phyloP scores from a whole-genome alignment of 2,888 invertebrate species.

The Lamellibrachia columna region DNA sequence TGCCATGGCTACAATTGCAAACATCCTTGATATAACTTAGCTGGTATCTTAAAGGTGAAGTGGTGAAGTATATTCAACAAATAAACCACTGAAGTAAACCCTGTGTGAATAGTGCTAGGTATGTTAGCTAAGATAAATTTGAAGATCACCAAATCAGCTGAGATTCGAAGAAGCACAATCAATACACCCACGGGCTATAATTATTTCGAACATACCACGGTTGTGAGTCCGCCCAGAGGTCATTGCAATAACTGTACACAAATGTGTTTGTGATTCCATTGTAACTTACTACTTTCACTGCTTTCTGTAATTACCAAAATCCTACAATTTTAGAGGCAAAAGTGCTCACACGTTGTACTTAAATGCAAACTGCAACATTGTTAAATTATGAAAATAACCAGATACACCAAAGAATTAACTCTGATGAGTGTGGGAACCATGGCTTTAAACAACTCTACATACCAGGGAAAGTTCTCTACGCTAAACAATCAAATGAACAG shows the following conservation, averaged over 20 bases:
- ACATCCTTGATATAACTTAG: neutral
- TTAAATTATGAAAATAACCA: neutral
- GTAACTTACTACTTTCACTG: neutral
- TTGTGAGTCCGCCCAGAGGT: neutral
- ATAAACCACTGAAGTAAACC: neutral
- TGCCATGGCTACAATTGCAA: neutral
- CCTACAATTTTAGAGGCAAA: neutral
- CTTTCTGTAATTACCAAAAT: neutral
- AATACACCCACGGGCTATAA: neutral
- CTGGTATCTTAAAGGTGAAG: slow-evolving; percentile 16
- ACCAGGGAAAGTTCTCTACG: neutral
- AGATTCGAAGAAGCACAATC: neutral
- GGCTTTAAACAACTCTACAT: neutral
- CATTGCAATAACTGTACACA: neutral
- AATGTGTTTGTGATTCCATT: neutral
- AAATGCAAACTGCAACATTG: neutral
- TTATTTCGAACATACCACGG: neutral
- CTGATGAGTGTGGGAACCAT: too few relatives aligned
- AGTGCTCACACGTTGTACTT: neutral
- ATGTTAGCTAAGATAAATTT: neutral
- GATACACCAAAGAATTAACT: neutral
- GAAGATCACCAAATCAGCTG: neutral
- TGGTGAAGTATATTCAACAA: neutral
- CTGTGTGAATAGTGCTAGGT: neutral
- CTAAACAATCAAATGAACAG: neutral